Evolutionary conservation across 2,113 vertebrate genomes (phyloP).

Genomic region (Scomber scombrus): DNA sequence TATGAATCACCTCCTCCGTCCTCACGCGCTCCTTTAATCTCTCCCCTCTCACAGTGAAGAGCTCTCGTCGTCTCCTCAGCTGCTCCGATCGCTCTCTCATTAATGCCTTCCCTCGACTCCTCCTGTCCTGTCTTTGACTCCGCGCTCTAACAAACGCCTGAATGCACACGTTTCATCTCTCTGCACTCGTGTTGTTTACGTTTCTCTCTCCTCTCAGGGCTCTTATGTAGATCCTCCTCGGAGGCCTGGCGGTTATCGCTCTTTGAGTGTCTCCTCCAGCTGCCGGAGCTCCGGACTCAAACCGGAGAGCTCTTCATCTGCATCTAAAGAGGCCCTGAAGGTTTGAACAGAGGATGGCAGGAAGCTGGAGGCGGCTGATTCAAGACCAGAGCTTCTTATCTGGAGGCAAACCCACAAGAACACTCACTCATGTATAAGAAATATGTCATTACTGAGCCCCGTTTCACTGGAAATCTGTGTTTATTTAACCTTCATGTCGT

Average conservation of each 20-base stretch:
- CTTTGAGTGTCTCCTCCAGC: slow-evolving; percentile 10
- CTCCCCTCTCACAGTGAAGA: slow-evolving; percentile 14
- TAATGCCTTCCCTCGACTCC: slow-evolving; percentile 13
- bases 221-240: neutral
- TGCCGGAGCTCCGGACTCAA: neutral
- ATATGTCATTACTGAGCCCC: neutral
- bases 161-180: neutral
- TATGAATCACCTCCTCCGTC: neutral
- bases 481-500: too few species aligned
- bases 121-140: neutral
- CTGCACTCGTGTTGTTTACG: neutral
- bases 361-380: neutral
- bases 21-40: slow-evolving; percentile 9
- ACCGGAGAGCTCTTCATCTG: slow-evolving; percentile 4
- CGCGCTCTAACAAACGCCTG: neutral
- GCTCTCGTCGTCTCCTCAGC: slow-evolving; percentile 7
- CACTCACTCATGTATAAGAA: neutral
- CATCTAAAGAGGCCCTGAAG: slow-evolving; percentile 18
- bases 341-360: neutral
- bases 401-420: neutral
- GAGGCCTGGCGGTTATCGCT: neutral
- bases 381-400: neutral
- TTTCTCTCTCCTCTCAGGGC: neutral
- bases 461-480: too few species aligned
- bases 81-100: slow-evolving; percentile 10